Conservation (phyloP, 2,888 invertebrate species). For the Polyommatus icarus region DNA sequence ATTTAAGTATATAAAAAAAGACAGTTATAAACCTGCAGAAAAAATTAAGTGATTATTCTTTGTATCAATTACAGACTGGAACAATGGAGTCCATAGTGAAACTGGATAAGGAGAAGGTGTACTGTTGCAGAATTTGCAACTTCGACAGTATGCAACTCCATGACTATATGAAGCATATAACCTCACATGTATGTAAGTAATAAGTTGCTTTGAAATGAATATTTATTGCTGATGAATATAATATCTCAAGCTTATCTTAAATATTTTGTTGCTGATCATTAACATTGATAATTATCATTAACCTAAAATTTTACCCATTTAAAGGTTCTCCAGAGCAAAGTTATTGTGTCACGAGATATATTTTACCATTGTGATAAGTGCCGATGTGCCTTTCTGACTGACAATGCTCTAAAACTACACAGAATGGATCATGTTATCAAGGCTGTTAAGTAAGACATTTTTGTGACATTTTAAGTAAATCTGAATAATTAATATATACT, state of each 20-base stretch:
- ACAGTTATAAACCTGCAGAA: too few species aligned
- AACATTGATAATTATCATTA: background rate
- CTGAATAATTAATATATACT: background rate
- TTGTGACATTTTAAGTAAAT: background rate
- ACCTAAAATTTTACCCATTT: background rate
- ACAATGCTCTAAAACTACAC: slow-evolving; percentile 34
- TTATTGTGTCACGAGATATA: background rate
- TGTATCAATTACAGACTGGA: slow-evolving; percentile 16
- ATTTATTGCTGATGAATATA: background rate
- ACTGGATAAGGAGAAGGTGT: slow-evolving; percentile 34
- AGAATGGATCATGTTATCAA: slow-evolving; percentile 35
- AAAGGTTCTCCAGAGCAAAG: slow-evolving; percentile 5
- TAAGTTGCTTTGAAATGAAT: background rate
- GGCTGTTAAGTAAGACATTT: slow-evolving; percentile 28
- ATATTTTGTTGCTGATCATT: too few species aligned
- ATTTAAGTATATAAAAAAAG: too few species aligned
- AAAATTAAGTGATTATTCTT: too few species aligned
- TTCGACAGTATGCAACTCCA: background rate
- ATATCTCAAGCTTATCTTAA: background rate
- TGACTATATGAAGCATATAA: slow-evolving; percentile 20
- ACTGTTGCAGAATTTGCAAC: slow-evolving; percentile 34
- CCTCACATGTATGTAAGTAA: slow-evolving; percentile 29
- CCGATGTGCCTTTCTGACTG: slow-evolving; percentile 29
- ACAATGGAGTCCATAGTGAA: slow-evolving; percentile 33
- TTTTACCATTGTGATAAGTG: slow-evolving; percentile 32